A percentile compares a stretch with the other conserved stretches of the same genome.
Evolutionary conservation across 2,113 vertebrate genomes (phyloP).

Genomic region (Lasiurus borealis): DNA sequence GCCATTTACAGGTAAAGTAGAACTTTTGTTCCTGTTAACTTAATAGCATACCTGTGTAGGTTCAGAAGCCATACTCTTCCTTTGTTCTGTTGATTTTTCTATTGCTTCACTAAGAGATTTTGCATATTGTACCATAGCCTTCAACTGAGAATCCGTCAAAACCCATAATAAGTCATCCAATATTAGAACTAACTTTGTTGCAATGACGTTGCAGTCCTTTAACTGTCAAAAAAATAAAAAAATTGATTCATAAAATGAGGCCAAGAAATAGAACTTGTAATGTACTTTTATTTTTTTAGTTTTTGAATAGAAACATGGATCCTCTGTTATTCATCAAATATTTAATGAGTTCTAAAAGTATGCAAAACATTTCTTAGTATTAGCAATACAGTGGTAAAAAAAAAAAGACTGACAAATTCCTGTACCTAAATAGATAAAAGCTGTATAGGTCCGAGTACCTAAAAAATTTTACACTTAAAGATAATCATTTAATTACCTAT

Average conservation of each 20-base stretch:
- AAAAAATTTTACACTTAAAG: slow-evolving; percentile 25
- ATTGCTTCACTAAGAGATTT: slow-evolving; percentile 99
- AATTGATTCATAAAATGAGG: slow-evolving; percentile 65
- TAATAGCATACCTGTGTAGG: slow-evolving; percentile 89
- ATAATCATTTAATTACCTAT: not conserved
- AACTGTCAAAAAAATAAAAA: slow-evolving; percentile 86
- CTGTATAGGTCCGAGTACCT: not conserved
- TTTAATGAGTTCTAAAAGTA: not conserved
- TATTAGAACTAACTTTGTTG: slow-evolving; percentile 96
- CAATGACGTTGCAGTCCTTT: slow-evolving; percentile 98
- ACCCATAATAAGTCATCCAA: slow-evolving; percentile 99
- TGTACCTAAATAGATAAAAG: slow-evolving; percentile 2
- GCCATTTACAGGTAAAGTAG: not conserved
- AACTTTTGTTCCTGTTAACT: slow-evolving; percentile 23
- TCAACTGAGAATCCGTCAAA: slow-evolving; percentile 98
- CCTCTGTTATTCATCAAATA: slow-evolving; percentile 44
- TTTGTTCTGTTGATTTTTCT: slow-evolving; percentile 97
- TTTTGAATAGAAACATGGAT: slow-evolving; percentile 15
- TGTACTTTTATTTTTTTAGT: not conserved
- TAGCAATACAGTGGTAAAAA: slow-evolving; percentile 11
- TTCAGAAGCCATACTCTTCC: slow-evolving; percentile 97
- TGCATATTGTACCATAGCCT: slow-evolving; percentile 99
- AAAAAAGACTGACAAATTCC: slow-evolving; percentile 35
- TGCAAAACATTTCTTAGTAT: not conserved
- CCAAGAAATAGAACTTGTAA: slow-evolving; percentile 52